Conservation (phyloP, 2,888 invertebrate species). For the Thysanoteuthis rhombus region DNA sequence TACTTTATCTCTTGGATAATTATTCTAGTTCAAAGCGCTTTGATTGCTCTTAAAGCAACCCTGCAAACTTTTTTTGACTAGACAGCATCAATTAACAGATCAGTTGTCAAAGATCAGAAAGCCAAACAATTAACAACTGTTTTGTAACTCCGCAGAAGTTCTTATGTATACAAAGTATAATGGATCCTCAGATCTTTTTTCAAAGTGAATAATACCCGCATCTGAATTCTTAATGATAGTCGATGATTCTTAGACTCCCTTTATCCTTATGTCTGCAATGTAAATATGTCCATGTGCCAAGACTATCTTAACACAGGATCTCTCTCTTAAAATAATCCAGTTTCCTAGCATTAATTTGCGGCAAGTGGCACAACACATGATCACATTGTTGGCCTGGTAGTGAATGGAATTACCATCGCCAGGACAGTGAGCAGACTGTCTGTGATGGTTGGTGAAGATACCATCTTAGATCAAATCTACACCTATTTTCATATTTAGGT, state of each 20-base stretch:
- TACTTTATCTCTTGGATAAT: too few species aligned
- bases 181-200: background rate
- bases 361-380: background rate
- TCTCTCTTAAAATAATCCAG: background rate
- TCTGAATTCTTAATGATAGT: background rate
- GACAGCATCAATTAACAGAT: background rate
- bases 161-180: background rate
- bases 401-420: background rate
- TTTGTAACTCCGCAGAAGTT: background rate
- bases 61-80: background rate
- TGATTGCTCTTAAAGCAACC: background rate
- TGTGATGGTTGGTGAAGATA: background rate
- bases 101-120: background rate
- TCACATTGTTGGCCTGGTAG: background rate
- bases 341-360: background rate
- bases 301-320: background rate
- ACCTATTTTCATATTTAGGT: slow-evolving; percentile 12
- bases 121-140: background rate
- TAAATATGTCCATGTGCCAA: background rate
- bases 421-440: slow-evolving; percentile 12
- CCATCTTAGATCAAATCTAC: background rate
- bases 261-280: background rate
- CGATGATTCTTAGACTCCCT: background rate
- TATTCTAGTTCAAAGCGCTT: background rate
- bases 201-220: background rate